Evolutionary conservation across 2,888 invertebrate genomes (phyloP), one percentile per base, ranked within the genome.

Genomic region (Acronicta psi): DNA sequence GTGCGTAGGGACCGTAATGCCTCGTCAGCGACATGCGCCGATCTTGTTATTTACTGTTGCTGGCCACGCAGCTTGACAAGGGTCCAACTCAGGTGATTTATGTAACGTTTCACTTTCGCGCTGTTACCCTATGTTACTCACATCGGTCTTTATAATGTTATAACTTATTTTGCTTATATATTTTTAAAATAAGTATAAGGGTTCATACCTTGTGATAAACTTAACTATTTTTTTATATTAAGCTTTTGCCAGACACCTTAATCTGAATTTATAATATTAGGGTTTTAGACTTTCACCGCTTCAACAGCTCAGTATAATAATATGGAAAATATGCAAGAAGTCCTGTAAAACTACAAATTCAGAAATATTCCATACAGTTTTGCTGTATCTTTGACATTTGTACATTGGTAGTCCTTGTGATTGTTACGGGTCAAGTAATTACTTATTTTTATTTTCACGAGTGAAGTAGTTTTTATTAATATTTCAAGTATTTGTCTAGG

Each of bases 51-150:
- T 90, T 90, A 90, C 85, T 79, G 80, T 81, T 79, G 73, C 58
- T 69, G 62, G 69, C 76, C 71, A 75, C 63, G 67, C 59, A 71
- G 69, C 55, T 77, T 87, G 91, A 92, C 92, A 86, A 84, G 92
- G 92, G 92, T 91, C 80, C 66, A 78, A 74, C 81, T 69, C 81
- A 81, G 82, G 86, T 91, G 92, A 93, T 92, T 93, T 92, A 93
- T 92, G 88, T 85, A 73, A 85, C 84, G 78, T 88, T 90, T 88
- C 83, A 91, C 86, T 91, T 88, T 86, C 83, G 75, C 83, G 80
- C 74, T 80, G 81, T 86, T 87, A 81, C 81, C 74, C 72, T 75
- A 69, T 74, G 73, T 61, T 79, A 79, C 79, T 78, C 68, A 68
- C 66, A 59, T 43, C 43, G 51, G 14, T 59, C 51, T 62, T 69